These are phyloP conservation scores for Paracyprichromis sp. DNA, from an alignment of 2,113 vertebrate genomes.

Conservation along the genomic window DNA sequence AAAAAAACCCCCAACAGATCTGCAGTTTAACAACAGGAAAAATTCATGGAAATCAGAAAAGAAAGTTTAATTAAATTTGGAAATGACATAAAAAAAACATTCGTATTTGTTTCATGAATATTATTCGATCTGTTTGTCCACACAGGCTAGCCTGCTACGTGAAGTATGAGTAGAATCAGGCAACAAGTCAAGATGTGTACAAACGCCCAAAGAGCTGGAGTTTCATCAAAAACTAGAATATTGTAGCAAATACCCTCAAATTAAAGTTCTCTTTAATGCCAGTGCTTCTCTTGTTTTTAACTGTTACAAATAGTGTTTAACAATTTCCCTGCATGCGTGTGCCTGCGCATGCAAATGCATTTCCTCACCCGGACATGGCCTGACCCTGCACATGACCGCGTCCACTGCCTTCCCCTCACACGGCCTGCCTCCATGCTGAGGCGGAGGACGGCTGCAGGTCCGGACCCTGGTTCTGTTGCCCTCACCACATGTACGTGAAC, in stretches of 20 bases:
- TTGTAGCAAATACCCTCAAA: neutral
- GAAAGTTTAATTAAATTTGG: neutral
- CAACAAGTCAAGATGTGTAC: rapidly evolving
- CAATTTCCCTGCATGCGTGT: rapidly evolving
- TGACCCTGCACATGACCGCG: slow-evolving; percentile 78
- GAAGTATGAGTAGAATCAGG: neutral
- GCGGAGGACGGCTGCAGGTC: slow-evolving; percentile 78
- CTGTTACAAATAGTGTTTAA: neutral
- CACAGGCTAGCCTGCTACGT: rapidly evolving
- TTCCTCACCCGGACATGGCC: slow-evolving; percentile 85
- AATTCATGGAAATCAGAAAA: neutral
- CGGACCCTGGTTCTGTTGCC: slow-evolving; percentile 87
- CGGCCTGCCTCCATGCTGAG: slow-evolving; percentile 77
- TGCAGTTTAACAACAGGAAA: neutral
- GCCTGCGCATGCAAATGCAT: neutral
- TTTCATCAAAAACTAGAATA: neutral
- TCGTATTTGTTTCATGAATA: neutral
- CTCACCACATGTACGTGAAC: slow-evolving; percentile 85
- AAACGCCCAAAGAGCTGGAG: neutral
- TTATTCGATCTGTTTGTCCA: rapidly evolving
- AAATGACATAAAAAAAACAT: neutral
- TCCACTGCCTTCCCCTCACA: slow-evolving; percentile 84
- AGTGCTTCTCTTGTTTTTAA: neutral
- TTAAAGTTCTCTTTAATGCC: neutral
- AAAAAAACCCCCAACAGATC: rapidly evolving